Percentiles rank a stretch among this genome's conserved stretches.
phyloP scores from a whole-genome alignment of 2,113 vertebrate species.

The Semnopithecus entellus region DNA sequence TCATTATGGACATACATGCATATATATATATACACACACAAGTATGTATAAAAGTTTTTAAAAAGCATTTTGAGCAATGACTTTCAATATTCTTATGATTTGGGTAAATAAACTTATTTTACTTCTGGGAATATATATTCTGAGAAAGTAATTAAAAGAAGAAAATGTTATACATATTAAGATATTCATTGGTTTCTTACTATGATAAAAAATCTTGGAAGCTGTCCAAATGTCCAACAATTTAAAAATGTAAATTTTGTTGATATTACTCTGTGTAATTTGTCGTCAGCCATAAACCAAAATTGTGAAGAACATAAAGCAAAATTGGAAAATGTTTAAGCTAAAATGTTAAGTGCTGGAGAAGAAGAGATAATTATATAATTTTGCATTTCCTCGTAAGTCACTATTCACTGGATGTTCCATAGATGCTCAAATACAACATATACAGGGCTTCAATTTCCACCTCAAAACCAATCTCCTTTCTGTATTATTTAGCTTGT shows the following conservation, averaged over 20 bases:
- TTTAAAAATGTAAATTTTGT: not conserved
- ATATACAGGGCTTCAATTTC: not conserved
- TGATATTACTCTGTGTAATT: not conserved
- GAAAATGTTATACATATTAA: not conserved
- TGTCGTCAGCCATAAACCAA: not conserved
- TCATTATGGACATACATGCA: not conserved
- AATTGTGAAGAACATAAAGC: not conserved
- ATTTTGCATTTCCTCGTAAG: not conserved
- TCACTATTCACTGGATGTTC: not conserved
- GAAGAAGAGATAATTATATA: not conserved
- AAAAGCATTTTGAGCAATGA: not conserved
- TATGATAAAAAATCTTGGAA: conserved; percentile 6
- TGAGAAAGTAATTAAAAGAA: not conserved
- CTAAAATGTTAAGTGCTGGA: not conserved
- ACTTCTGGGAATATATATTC: not conserved
- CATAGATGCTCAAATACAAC: not conserved
- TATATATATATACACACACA: not conserved
- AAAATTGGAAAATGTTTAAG: not conserved
- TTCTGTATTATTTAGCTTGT: not conserved
- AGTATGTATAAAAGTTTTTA: not conserved
- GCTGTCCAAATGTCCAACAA: not conserved
- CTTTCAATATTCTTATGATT: not conserved
- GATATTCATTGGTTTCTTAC: not conserved
- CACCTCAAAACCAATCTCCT: not conserved
- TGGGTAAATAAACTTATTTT: not conserved